A percentile compares a stretch with the other conserved stretches of the same genome.
These are phyloP conservation scores for Oceanites oceanicus DNA, from an alignment of 2,113 vertebrate genomes.

Conservation along the genomic window DNA sequence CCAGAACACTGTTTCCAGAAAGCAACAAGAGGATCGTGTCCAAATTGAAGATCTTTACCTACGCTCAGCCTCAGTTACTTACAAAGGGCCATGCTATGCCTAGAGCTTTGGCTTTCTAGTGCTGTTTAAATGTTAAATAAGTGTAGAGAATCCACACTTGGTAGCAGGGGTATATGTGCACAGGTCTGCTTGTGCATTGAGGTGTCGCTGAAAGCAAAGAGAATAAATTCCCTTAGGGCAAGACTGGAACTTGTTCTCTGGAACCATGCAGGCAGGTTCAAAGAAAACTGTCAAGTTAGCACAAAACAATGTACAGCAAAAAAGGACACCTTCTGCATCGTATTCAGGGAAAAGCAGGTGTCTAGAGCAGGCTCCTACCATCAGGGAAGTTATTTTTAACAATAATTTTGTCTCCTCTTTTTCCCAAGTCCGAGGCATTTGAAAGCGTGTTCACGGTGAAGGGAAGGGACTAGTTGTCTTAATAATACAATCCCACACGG, in stretches of 20 bases:
- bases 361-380: background rate
- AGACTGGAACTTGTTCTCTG: background rate
- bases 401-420: background rate
- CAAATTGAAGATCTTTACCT: background rate
- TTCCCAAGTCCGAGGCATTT: background rate
- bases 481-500: background rate
- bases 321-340: background rate
- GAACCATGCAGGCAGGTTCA: background rate
- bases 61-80: background rate
- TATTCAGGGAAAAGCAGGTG: background rate
- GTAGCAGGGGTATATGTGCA: accelerated
- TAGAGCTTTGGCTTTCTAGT: background rate
- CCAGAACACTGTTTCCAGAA: background rate
- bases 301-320: accelerated
- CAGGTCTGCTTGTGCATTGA: accelerated
- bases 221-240: background rate
- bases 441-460: accelerated
- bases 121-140: background rate
- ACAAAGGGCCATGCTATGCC: background rate
- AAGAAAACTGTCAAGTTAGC: background rate
- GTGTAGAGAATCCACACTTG: too few relatives aligned
- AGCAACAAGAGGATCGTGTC: background rate
- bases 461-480: background rate
- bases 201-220: background rate
- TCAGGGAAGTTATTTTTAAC: background rate